phyloP scores from a whole-genome alignment of 2,797 vertebrate genomes.

The Bovichtus variegatus region DNA sequence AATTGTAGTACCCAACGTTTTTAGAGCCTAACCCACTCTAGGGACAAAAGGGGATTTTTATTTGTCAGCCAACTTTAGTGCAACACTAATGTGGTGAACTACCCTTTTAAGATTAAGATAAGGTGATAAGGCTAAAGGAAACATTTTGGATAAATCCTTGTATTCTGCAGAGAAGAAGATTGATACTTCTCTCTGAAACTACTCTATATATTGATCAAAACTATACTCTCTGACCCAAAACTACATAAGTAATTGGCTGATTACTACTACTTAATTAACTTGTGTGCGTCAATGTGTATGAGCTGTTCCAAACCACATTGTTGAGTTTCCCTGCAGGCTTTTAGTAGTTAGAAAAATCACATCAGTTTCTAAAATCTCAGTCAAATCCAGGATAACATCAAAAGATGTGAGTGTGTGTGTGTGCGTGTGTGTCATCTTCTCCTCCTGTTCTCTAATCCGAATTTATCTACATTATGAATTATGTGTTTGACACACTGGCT shows the following conservation, averaged over 20 bases:
- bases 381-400: background rate
- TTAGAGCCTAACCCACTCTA: background rate
- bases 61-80: too few species aligned
- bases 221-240: too few species aligned
- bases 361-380: background rate
- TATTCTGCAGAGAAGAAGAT: background rate
- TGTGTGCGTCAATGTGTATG: background rate
- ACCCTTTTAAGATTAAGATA: background rate
- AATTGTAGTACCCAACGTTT: background rate
- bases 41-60: background rate
- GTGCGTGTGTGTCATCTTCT: background rate
- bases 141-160: background rate
- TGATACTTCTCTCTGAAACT: background rate
- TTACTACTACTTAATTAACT: background rate
- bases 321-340: background rate
- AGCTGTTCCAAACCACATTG: background rate
- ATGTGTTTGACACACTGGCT: background rate
- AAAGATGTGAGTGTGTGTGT: background rate
- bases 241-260: background rate
- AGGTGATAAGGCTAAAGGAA: background rate
- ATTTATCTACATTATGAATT: background rate
- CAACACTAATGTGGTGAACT: too few species aligned
- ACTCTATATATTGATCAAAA: too few species aligned
- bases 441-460: constrained; percentile 8
- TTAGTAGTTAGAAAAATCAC: background rate